These are phyloP conservation scores for Mycetomoellerius zeteki DNA, from an alignment of 1,140 invertebrate species.

Conservation along the genomic window DNA sequence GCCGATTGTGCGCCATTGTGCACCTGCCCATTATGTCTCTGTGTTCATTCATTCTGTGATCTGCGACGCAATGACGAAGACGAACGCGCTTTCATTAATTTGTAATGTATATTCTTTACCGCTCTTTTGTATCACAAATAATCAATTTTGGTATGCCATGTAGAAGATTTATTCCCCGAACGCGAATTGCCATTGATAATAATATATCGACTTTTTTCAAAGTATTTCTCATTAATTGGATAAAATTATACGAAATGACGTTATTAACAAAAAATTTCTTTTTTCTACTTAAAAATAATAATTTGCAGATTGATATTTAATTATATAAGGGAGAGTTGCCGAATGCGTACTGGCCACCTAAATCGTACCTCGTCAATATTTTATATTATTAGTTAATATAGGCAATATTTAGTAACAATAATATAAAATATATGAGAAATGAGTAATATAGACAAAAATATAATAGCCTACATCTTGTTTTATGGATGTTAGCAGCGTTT, in stretches of 20 bases:
- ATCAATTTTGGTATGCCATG: not conserved
- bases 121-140: conserved; percentile 32
- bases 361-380: too few relatives aligned
- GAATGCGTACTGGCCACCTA: too few relatives aligned
- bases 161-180: conserved; percentile 36
- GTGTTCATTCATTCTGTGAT: conserved; percentile 33
- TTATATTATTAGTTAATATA: too few relatives aligned
- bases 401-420: too few relatives aligned
- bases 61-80: conserved; percentile 65
- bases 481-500: too few relatives aligned
- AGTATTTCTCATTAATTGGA: not conserved
- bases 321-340: too few relatives aligned
- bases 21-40: conserved; percentile 69
- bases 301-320: too few relatives aligned
- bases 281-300: not conserved
- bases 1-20: conserved; percentile 72
- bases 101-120: conserved; percentile 48
- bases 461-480: too few relatives aligned
- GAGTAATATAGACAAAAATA: too few relatives aligned
- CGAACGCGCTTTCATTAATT: conserved; percentile 63
- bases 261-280: not conserved
- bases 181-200: not conserved
- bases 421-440: too few relatives aligned
- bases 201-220: not conserved
- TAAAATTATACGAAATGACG: conserved; percentile 5